Percentiles rank a stretch among this genome's conserved stretches.
These are phyloP conservation scores for Epinotia brunnichana DNA, from an alignment of 2,888 invertebrate species.

Conservation along the genomic window DNA sequence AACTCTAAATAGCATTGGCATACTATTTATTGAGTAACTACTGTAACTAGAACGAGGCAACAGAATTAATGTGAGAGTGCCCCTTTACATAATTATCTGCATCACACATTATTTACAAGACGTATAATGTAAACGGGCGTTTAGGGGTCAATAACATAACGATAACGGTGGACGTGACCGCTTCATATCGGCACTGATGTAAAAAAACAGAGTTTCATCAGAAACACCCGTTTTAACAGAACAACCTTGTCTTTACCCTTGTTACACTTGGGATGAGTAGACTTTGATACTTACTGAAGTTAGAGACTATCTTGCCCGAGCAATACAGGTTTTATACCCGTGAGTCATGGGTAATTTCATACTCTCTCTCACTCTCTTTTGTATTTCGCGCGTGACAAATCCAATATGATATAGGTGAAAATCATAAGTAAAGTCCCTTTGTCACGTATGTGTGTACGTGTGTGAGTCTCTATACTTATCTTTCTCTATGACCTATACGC, in stretches of 20 bases:
- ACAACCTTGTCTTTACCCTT: not conserved
- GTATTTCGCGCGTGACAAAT: not conserved
- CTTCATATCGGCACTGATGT: slow-evolving; percentile 39
- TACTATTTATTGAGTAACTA: not conserved
- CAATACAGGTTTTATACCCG: not conserved
- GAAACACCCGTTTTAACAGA: slow-evolving; percentile 7
- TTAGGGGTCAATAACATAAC: slow-evolving; percentile 61
- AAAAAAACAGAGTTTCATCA: slow-evolving; percentile 40
- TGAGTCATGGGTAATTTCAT: too few species aligned
- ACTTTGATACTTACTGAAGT: not conserved
- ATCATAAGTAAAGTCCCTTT: too few species aligned
- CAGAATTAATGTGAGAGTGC: slow-evolving; percentile 17
- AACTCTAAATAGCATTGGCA: too few species aligned
- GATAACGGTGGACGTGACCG: slow-evolving; percentile 47
- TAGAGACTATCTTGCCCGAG: not conserved
- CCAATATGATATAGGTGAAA: not conserved
- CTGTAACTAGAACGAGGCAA: not conserved
- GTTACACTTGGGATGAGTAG: not conserved
- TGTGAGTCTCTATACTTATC: too few species aligned
- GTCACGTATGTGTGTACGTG: too few species aligned
- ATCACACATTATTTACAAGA: slow-evolving; percentile 11
- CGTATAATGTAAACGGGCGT: slow-evolving; percentile 29
- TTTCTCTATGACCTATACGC: too few species aligned
- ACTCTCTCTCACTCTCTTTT: too few species aligned
- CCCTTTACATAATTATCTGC: slow-evolving; percentile 27